Evolutionary conservation across 1,140 invertebrate genomes (phyloP), one percentile per base, ranked within the genome.

Genomic region (Drosophila bipectinata): DNA sequence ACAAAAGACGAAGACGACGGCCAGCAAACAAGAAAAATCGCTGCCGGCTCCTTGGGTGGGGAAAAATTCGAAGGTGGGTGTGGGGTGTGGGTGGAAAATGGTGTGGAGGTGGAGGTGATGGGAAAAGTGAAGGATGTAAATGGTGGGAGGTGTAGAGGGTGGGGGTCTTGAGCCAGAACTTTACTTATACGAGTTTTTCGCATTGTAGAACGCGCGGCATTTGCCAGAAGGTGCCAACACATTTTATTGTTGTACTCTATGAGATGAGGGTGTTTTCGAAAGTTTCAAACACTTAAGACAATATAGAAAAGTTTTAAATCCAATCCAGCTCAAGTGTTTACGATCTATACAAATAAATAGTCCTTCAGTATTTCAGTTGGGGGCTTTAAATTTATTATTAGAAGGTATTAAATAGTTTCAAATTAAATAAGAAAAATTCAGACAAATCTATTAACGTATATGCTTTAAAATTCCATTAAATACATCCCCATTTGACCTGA

Each of bases 181-280:
- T 76, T 84, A 85, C 81, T 85, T 85, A 85, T 76, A 84, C 76
- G 77, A 81, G 45, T 77, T 75, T 72, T 80, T 84, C 80, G 77
- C 77, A 85, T 84, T 84, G 80, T 84, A 73, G 61, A 75, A 30
- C 60, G 74, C 82, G 78, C 74, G 77, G 74, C 81, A 85, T 87
- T 84, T 77, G 81, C 82, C 81, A 85, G 82, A 85, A 85, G 81
- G 81, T 85, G 81, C 81, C 81, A 85, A 85, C 82, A 85, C 81
- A 85, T 85, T 85, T 85, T 85, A 85, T 85, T 85, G 81, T 66
- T 51, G 73, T 87, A 82, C 82, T 34, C 82, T 87, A 37, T 41
- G 47, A 12, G 15, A 37, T 26, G 28, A 41, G 14, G 72, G 56
- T 58, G 63, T 26, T 52, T 26, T 24, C 8, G 32, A 30, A 58